A percentile compares a stretch with the other conserved stretches of the same genome.
phyloP scores from a whole-genome alignment of 2,888 invertebrate genomes.

The Kuschelorhynchus macadamiae region DNA sequence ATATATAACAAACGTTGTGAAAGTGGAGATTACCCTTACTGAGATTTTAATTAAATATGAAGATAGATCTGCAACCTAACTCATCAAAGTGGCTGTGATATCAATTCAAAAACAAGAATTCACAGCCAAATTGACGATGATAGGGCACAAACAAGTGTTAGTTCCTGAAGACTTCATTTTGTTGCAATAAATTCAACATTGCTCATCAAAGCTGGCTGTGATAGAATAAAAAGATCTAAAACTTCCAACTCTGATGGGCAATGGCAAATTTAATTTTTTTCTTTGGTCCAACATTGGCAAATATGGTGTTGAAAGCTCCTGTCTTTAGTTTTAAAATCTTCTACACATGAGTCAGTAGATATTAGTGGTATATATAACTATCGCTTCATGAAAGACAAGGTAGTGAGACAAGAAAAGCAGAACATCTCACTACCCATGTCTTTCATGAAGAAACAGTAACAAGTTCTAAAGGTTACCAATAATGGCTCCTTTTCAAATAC shows the following conservation, averaged over 20 bases:
- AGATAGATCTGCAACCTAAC: conserved; percentile 72
- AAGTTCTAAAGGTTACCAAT: too few species aligned
- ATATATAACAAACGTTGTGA: too few species aligned
- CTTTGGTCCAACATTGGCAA: not conserved
- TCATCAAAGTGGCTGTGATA: conserved; percentile 99
- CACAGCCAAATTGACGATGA: conserved; percentile 90
- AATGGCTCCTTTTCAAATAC: too few species aligned
- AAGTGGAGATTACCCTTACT: too few species aligned
- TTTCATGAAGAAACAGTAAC: conserved; percentile 80
- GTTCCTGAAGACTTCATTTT: too few species aligned
- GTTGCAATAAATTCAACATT: conserved; percentile 71
- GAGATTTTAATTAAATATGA: conserved; percentile 25
- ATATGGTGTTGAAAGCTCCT: conserved; percentile 1
- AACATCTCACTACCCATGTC: conserved; percentile 99
- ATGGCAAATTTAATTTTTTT: conserved; percentile 57
- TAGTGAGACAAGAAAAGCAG: conserved; percentile 86
- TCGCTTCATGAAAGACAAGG: conserved; percentile 96
- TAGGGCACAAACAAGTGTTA: conserved; percentile 69
- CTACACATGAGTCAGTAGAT: too few species aligned
- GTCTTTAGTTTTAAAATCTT: too few species aligned
- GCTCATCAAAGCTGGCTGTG: conserved; percentile 98
- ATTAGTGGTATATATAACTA: conserved; percentile 44
- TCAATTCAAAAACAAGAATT: conserved; percentile 77
- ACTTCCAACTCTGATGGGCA: conserved; percentile 75
- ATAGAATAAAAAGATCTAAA: conserved; percentile 82